Evolutionary conservation across 2,797 vertebrate genomes (phyloP).

Genomic region (Amblyopsis hoosieri): DNA sequence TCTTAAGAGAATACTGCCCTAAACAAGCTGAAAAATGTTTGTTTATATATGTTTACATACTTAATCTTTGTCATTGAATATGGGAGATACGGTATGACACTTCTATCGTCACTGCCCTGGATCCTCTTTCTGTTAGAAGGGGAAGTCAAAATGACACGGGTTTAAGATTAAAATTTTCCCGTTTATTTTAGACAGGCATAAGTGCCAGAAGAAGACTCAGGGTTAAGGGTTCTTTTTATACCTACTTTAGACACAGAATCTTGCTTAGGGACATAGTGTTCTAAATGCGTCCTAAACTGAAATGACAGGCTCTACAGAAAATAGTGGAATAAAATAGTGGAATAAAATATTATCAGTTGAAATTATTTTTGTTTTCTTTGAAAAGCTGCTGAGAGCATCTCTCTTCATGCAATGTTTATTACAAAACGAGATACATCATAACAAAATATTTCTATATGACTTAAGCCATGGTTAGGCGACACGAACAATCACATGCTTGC

Average conservation of each 20-base stretch:
- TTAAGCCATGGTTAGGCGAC: no score
- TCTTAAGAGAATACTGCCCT: neutral
- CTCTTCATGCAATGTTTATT: constrained; percentile 1
- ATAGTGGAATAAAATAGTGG: neutral
- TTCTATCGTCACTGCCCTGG: neutral
- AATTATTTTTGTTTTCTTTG: neutral
- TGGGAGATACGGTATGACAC: neutral
- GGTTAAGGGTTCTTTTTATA: constrained; percentile 12
- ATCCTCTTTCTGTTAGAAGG: neutral
- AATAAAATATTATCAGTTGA: neutral
- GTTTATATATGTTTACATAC: neutral
- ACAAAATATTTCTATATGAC: no score
- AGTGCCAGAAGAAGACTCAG: constrained; percentile 16
- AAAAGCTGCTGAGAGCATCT: neutral
- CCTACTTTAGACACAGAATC: constrained; percentile 10
- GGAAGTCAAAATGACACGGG: neutral
- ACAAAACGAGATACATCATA: no score
- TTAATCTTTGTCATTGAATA: constrained; percentile 1
- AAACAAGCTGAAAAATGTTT: neutral
- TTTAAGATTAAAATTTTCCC: constrained; percentile 5
- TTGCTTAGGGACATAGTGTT: neutral
- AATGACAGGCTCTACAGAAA: neutral
- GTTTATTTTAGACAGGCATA: constrained; percentile 11
- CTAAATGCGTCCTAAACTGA: no score
- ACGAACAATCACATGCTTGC: no score